Evolutionary conservation across 37 sponge, comb jelly and placozoan species (phyloP), one percentile per base, ranked within the genome.

Genomic region (Cladorhizidae sp.): DNA sequence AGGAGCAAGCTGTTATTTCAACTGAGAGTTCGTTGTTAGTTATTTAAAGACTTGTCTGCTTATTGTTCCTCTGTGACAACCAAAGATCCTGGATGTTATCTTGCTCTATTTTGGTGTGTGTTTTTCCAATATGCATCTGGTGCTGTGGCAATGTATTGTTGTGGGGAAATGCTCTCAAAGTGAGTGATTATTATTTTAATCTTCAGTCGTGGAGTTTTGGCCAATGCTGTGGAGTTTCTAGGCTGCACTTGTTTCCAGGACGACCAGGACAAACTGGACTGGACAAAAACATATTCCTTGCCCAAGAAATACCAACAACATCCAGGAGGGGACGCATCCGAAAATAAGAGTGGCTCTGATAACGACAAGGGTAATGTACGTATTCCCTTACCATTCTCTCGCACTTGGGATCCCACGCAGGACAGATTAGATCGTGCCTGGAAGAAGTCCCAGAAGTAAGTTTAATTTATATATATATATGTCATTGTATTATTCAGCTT

Each of bases 171-270:
- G 6, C 22, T 2, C 9, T 5, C 9, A 9, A 9, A 12, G 9
- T 45, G 5, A 9, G 49, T 45, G 21, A 5, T 18, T 9, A 37
- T 11, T 57, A 25, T 3, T 76, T 18, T 83, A 29, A 35, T 35
- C 49, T 40, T 35, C 54, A 92, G 93, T 80, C 93, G 89, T 18
- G 93, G 93, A 41, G 59, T 88, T 1, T 39, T 79, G n/a, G 75
- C 74, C 56, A 92, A 92, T 49, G 67, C 77, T 76, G 77, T 68
- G 0, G 89, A 92, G 33, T 88, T 92, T 73, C 85, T 92, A 79
- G 93, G 89, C 20, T 84, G 80, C 41, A 80, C 83, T 29, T 88
- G 90, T 57, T 87, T 84, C 58, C 75, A 74, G n/a, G 39, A 73
- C 23, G 15, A 36, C n/a, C 26, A 23, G 9, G 32, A 55, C 49